These are phyloP conservation scores for Hephaestus fuliginosus DNA, from an alignment of 2,797 vertebrate genomes.

Conservation along the genomic window DNA sequence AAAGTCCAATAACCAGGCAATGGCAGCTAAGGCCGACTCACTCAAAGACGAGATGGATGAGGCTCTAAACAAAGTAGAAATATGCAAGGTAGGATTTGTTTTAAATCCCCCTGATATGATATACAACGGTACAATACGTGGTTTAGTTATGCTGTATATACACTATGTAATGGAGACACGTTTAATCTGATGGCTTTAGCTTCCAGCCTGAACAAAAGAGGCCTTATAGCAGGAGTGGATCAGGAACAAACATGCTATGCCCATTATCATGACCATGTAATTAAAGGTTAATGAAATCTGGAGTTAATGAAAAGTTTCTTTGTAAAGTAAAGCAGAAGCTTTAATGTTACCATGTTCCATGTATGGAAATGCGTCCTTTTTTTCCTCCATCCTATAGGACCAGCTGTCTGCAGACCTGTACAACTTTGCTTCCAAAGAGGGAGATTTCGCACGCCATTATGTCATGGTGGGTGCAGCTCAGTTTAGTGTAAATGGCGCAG, in stretches of 20 bases:
- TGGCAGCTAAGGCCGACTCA: conserved; percentile 93
- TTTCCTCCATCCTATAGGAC: conserved; percentile 83
- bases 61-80: conserved; percentile 97
- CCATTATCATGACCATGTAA: conserved; percentile 37
- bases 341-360: conserved; percentile 1
- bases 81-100: conserved; percentile 91
- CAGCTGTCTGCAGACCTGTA: conserved; percentile 98
- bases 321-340: background rate
- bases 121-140: background rate
- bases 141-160: background rate
- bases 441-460: conserved; percentile 93
- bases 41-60: conserved; percentile 99
- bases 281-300: conserved; percentile 62
- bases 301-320: conserved; percentile 45
- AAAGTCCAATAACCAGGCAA: conserved; percentile 93
- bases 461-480: conserved; percentile 88
- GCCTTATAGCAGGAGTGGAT: conserved; percentile 48
- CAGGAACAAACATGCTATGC: conserved; percentile 16
- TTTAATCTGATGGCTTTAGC: conserved; percentile 12
- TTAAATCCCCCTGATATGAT: background rate
- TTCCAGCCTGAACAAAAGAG: conserved; percentile 60
- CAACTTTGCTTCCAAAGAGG: conserved; percentile 95
- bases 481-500: conserved; percentile 7
- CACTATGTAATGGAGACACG: background rate
- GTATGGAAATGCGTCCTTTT: conserved; percentile 23